These are phyloP conservation scores for Loxodonta africana DNA, from an alignment of 2,113 vertebrate species.

Conservation along the genomic window DNA sequence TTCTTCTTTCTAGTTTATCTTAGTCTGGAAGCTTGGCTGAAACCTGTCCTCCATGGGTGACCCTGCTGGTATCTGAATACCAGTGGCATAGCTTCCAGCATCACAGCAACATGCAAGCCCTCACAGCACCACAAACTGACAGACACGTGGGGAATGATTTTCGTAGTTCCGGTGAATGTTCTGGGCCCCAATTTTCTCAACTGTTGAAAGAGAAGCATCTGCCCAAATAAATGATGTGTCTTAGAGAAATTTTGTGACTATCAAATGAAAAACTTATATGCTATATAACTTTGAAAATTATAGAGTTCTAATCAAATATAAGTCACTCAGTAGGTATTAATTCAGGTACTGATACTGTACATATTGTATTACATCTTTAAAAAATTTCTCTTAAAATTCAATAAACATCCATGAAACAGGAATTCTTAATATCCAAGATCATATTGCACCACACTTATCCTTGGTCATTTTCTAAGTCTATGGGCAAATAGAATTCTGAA, in stretches of 20 bases:
- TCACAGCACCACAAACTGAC: too few relatives aligned
- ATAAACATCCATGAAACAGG: constrained; percentile 13
- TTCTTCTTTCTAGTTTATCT: too few relatives aligned
- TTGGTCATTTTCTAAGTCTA: constrained; percentile 44
- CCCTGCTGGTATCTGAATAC: too few relatives aligned
- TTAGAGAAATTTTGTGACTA: constrained; percentile 37
- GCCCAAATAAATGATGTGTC: neutral
- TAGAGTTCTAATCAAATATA: neutral
- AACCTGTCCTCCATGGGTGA: too few relatives aligned
- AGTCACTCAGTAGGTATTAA: neutral
- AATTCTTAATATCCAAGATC: neutral
- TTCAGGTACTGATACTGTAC: neutral
- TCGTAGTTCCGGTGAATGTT: neutral
- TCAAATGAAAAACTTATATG: constrained; percentile 42
- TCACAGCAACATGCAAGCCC: too few relatives aligned
- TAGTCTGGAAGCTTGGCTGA: too few relatives aligned
- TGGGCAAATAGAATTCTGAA: constrained; percentile 31
- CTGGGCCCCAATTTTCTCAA: constrained; percentile 9
- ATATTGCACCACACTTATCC: constrained; percentile 12
- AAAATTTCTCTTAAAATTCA: neutral
- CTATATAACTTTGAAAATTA: neutral
- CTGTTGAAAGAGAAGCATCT: neutral
- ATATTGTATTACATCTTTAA: constrained; percentile 5
- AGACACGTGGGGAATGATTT: too few relatives aligned
- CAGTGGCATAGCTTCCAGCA: too few relatives aligned